Percentiles rank a stretch among this genome's conserved stretches.
Evolutionary conservation across 2,113 vertebrate genomes (phyloP).

Genomic region (Crotophaga sulcirostris): DNA sequence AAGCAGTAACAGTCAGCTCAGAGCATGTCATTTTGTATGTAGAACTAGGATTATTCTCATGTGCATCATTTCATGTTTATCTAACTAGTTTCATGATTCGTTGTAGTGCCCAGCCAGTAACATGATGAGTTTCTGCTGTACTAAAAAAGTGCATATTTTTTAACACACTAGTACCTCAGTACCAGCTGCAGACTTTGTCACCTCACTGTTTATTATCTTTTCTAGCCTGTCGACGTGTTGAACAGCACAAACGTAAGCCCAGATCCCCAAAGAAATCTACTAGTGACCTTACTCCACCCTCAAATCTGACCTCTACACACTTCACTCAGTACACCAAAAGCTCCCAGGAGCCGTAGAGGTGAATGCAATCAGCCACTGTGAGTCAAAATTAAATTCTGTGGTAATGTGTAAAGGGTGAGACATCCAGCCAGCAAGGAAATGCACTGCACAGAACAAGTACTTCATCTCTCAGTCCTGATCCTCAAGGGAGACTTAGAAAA

Average conservation of each 20-base stretch:
- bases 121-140: neutral
- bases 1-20: neutral
- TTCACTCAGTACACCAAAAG: neutral
- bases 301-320: neutral
- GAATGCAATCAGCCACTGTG: neutral
- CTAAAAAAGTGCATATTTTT: neutral
- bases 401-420: neutral
- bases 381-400: neutral
- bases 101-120: neutral
- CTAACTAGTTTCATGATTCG: neutral
- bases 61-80: neutral
- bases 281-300: neutral
- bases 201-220: neutral
- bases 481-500: neutral
- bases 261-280: neutral
- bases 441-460: neutral
- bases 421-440: neutral
- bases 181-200: neutral
- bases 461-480: neutral
- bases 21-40: neutral
- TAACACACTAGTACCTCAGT: neutral
- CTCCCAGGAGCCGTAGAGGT: neutral
- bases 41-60: neutral
- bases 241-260: neutral
- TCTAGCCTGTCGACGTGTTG: neutral